Evolutionary conservation across 2,797 vertebrate genomes (phyloP).

Genomic region (Notamacropus eugenii): DNA sequence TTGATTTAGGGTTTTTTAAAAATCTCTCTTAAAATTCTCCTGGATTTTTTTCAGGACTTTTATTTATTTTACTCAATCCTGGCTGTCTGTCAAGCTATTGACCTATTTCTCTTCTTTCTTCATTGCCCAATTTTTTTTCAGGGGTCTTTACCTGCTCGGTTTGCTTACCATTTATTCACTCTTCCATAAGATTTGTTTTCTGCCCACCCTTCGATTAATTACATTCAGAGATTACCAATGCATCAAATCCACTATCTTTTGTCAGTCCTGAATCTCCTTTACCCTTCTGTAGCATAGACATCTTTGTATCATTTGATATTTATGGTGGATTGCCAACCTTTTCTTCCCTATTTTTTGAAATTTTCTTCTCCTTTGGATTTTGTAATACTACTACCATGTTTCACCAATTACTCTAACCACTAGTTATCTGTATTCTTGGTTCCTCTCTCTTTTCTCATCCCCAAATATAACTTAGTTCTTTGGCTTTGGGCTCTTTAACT

Average conservation of each 20-base stretch:
- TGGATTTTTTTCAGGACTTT: neutral
- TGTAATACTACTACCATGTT: neutral
- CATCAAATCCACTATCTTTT: neutral
- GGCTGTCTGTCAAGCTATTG: neutral
- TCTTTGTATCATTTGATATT: neutral
- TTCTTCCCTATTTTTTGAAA: neutral
- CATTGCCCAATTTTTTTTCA: neutral
- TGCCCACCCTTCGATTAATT: neutral
- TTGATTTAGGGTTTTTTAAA: neutral
- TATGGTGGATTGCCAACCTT: neutral
- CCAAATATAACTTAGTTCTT: neutral
- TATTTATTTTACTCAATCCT: neutral
- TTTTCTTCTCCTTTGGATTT: neutral
- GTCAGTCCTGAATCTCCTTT: neutral
- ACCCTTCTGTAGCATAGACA: neutral
- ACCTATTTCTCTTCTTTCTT: neutral
- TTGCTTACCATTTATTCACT: neutral
- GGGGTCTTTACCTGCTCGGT: neutral
- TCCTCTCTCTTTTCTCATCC: neutral
- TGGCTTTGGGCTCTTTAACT: neutral
- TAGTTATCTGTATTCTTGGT: neutral
- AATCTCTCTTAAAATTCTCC: neutral
- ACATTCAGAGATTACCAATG: neutral
- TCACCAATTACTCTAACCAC: neutral
- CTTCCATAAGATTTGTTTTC: neutral